Base-by-base conservation (phyloP, 2,888 invertebrate genomes). In the Eupsilia transversa region DNA sequence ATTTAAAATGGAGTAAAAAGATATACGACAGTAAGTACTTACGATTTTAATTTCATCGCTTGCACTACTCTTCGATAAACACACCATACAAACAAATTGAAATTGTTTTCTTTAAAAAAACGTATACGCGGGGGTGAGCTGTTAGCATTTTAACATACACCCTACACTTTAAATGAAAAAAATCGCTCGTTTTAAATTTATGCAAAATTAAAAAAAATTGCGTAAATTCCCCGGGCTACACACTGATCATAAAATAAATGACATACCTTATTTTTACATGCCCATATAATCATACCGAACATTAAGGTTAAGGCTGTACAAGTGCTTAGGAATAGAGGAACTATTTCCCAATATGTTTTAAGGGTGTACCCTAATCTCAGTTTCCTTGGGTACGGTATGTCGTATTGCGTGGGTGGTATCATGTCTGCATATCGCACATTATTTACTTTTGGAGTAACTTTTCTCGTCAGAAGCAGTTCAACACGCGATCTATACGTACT, bases 331-430 rank as follows among this genome's bases (percentile, higher is more conserved):
- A 95, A 89, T 46, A 96, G 77, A 0, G 96, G 96, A 30, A 94
- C 92, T 0, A 87, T 91, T 85, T 96, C 96, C 94, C 94, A 96
- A 82, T 94, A 91, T 3, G 83, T 88, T 14, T 56, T 87, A 38
- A 94, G 27, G 0, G 87, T 91, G 65, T 93, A 91, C 2, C 82
- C 79, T 0, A 93, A 23, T 0, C 80, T 79, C 17, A 95, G 68
- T 74, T 86, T 92, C n/a, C 87, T 88, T 0, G 94, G 90, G 1
- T 89, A 72, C 1, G 92, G 91, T 2, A 85, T 70, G 64, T 95
- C 94, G 81, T 96, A 96, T 87, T 96, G 96, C n/a, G 74, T 80
- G 0, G 93, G 89, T 0, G 95, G 95, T 2, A 96, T 59, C 27
- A 91, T 20, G 27, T 89, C 87, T 20, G 74, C 67, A 7, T 81